Conservation (phyloP, 2,113 vertebrate genomes). For the Carlito syrichta region DNA sequence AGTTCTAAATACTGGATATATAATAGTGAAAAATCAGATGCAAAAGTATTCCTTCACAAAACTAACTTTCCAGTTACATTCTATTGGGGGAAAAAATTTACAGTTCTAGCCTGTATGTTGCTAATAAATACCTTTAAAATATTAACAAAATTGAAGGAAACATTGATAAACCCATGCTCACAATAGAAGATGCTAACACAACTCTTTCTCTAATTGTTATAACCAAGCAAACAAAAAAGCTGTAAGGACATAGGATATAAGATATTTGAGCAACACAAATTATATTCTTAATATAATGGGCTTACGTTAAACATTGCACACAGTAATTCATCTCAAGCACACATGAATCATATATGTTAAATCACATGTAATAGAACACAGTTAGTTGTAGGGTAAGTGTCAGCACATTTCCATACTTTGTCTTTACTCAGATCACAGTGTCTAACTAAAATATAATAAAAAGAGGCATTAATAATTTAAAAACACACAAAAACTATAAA, state of each 20-base stretch:
- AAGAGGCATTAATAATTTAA: neutral
- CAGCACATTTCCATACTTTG: neutral
- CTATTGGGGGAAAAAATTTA: neutral
- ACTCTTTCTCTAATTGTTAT: neutral
- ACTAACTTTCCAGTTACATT: neutral
- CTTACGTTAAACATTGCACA: neutral
- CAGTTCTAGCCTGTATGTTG: neutral
- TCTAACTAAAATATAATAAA: neutral
- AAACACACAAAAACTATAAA: neutral
- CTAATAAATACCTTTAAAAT: neutral
- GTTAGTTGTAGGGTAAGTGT: neutral
- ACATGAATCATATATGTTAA: neutral
- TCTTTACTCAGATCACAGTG: neutral
- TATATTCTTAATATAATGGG: neutral
- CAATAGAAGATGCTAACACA: neutral
- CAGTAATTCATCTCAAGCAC: neutral
- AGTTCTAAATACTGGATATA: neutral
- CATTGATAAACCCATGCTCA: neutral
- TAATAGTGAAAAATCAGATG: neutral
- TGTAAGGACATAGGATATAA: neutral
- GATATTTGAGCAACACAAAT: neutral
- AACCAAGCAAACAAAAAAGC: neutral
- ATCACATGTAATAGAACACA: neutral
- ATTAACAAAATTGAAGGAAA: neutral
- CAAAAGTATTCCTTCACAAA: neutral